Base-by-base conservation (phyloP, 2,888 invertebrate species). In the Itoplectis maculator region DNA sequence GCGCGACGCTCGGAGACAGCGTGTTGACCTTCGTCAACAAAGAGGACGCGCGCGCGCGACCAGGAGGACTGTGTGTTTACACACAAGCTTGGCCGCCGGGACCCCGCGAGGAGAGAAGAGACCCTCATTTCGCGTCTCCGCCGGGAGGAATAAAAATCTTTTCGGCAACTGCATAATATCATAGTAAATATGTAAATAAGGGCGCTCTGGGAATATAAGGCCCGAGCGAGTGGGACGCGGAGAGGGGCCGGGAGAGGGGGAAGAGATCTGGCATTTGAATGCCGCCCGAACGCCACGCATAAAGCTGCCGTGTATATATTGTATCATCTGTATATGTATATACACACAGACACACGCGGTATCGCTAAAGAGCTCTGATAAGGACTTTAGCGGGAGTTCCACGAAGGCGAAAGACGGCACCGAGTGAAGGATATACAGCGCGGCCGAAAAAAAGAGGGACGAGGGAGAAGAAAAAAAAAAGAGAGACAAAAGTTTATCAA, bases 151-250 rank as follows among this genome's bases (percentile, higher is more conserved):
- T 88, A 89, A 89, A 88, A 90, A 89, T 90, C 87, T 89, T 89
- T 90, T 89, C 85, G 75, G 87, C 86, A 86, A 87, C 84, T 86
- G 91, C 87, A 90, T 91, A 91, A 91, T 91, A 91, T 88, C 87
- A 90, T 89, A 90, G 91, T 91, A 91, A 91, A 90, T 90, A 91
- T 91, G 91, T 90, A 91, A 91, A 91, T 90, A 47, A 65, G 40
- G 88, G 88, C 86, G 83, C 78, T 72, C 86, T 87, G 88, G 88
- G 87, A 87, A 82, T 61, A 78, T 74, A 74, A 79, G 73, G 73
- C 66, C 49, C 18, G 51, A 20, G 59, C 15, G n/a, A 11, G 59
- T 37, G 45, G 49, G 15, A 65, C n/a, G n/a, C n/a, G n/a, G n/a
- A n/a, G n/a, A n/a, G n/a, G 29, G 29, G 29, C 29, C 29, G 29